Evolutionary conservation across 2,888 invertebrate species (phyloP).

Genomic region (Geophilus truncorum): DNA sequence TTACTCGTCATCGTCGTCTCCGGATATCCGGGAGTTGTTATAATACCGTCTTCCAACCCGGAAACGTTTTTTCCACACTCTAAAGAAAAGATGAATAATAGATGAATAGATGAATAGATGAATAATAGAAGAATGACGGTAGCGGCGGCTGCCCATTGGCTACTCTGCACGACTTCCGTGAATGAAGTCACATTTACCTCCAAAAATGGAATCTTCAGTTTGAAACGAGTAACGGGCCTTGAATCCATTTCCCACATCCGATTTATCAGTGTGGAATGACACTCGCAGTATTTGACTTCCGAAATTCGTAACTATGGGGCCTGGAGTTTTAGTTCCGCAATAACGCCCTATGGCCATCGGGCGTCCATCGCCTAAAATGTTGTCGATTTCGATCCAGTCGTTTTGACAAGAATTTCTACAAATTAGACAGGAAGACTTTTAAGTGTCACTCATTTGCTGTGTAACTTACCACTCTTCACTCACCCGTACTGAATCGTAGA

Average conservation of each 20-base stretch:
- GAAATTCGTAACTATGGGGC: conserved; percentile 87
- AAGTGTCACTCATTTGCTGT: conserved; percentile 54
- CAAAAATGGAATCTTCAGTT: conserved; percentile 77
- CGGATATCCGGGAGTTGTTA: conserved; percentile 86
- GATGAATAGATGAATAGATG: background rate
- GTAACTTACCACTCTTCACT: conserved; percentile 48
- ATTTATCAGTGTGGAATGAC: conserved; percentile 78
- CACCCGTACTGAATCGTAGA: conserved; percentile 33
- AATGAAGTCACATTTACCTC: conserved; percentile 55
- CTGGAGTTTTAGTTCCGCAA: conserved; percentile 85
- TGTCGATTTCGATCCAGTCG: conserved; percentile 92
- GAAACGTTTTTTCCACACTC: conserved; percentile 89
- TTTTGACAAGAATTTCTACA: conserved; percentile 67
- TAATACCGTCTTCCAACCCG: conserved; percentile 55
- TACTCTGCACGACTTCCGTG: too few relatives aligned
- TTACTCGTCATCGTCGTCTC: conserved; percentile 71
- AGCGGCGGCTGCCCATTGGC: too few relatives aligned
- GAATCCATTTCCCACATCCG: conserved; percentile 88
- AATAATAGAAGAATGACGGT: too few relatives aligned
- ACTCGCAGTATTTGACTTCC: conserved; percentile 83
- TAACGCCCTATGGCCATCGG: conserved; percentile 84
- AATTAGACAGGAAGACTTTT: conserved; percentile 43
- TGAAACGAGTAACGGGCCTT: conserved; percentile 93
- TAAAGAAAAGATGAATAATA: conserved; percentile 41
- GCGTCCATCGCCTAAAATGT: conserved; percentile 74